Base-by-base conservation (phyloP, 2,888 invertebrate species). In the Ischnus inquisitorius region DNA sequence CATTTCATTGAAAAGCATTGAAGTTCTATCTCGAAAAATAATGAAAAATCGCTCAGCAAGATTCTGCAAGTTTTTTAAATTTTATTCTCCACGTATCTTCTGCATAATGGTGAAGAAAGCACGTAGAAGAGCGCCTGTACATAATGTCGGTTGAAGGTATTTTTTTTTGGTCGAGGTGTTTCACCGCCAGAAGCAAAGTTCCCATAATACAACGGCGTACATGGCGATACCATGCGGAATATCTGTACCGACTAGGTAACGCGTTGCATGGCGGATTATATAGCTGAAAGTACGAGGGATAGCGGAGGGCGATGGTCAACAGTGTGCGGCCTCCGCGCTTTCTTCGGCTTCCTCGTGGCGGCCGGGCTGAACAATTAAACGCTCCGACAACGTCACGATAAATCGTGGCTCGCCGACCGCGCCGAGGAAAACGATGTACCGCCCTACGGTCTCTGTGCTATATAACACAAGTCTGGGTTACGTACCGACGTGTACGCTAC, bases 311-410 rank as follows among this genome's bases (percentile, higher is more conserved):
- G 57, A 65, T 74, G 82, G 82, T 82, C 82, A 79, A 79, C 57
- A 72, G 68, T 64, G 78, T 51, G 46, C 39, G 71, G 75, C 76
- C 71, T 69, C 62, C 74, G 74, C 72, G 77, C 71, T 77, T 75
- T 83, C 84, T 82, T 83, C 82, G 85, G 82, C 81, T 83, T 80
- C 77, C 65, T 82, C 79, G 84, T 75, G 8, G 76, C 79, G 78
- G 82, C 81, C 83, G 83, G 64, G 79, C 74, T 60, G 87, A 86
- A 88, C 88, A 88, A 88, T 88, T 88, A 88, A 88, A 88, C 85
- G 87, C 87, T 87, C 86, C 81, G 85, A 85, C 85, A 86, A 88
- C 88, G 86, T 82, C 82, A 87, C 87, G 86, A 85, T 88, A 88
- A 88, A 88, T 88, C 85, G 88, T 85, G 85, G 87, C 86, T 82